A percentile compares a stretch with the other conserved stretches of the same genome.
These are phyloP conservation scores for Dastarcus helophoroides DNA, from an alignment of 2,888 invertebrate genomes.

Conservation along the genomic window DNA sequence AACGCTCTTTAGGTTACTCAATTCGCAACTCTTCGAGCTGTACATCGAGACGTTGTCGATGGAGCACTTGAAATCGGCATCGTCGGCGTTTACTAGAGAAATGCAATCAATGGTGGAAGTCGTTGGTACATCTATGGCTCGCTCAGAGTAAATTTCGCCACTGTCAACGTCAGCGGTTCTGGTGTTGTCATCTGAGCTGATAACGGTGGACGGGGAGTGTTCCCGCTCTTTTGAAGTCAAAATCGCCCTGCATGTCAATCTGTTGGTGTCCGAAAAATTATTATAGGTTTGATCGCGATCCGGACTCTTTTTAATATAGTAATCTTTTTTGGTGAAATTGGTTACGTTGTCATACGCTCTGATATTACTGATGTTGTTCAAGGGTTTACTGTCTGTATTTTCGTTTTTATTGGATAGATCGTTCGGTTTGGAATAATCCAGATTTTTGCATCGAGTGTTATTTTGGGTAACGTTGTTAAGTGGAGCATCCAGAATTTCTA, in stretches of 20 bases:
- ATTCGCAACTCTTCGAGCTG: constrained; percentile 47
- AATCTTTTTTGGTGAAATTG: constrained; percentile 11
- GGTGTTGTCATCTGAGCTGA: constrained; percentile 23
- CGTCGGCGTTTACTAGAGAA: constrained; percentile 20
- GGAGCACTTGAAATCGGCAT: constrained; percentile 27
- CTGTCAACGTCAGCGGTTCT: constrained; percentile 21
- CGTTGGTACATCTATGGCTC: constrained; percentile 32
- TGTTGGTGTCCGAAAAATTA: constrained; percentile 22
- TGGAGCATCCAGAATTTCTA: constrained; percentile 25
- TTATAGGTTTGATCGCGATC: constrained; percentile 13
- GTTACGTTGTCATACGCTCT: constrained; percentile 27
- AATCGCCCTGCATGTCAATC: constrained; percentile 56
- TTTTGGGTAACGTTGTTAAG: constrained; percentile 19
- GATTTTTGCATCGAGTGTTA: constrained; percentile 13
- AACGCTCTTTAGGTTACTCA: constrained; percentile 23
- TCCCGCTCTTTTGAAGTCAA: constrained; percentile 41
- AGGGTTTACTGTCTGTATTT: constrained; percentile 17
- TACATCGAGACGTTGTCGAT: constrained; percentile 48
- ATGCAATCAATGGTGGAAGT: constrained; percentile 19
- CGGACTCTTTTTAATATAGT: constrained; percentile 20
- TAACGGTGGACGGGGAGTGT: constrained; percentile 15
- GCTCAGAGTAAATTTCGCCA: constrained; percentile 25
- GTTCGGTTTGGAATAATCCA: constrained; percentile 14
- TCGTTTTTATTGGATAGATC: constrained; percentile 17
- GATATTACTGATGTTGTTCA: constrained; percentile 32